phyloP scores from a whole-genome alignment of 2,888 invertebrate genomes.

The Gnatocerus cornutus region DNA sequence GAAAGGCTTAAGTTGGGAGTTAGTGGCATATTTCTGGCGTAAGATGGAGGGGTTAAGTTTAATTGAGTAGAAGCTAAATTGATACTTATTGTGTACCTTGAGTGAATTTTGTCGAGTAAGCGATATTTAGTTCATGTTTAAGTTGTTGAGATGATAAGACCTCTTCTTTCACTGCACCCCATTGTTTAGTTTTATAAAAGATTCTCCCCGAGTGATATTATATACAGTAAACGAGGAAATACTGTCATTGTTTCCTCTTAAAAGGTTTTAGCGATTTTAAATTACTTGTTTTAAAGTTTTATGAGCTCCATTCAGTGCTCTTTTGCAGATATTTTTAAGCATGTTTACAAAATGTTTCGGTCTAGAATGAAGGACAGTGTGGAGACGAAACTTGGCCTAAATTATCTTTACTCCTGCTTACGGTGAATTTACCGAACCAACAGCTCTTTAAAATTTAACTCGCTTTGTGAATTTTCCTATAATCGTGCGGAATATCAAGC shows the following conservation, averaged over 20 bases:
- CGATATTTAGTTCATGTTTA: conserved; percentile 46
- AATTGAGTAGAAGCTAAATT: conserved; percentile 47
- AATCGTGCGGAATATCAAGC: conserved; percentile 40
- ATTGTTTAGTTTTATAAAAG: conserved; percentile 42
- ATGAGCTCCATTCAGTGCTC: conserved; percentile 52
- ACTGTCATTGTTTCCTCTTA: conserved; percentile 55
- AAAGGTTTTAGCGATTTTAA: conserved; percentile 54
- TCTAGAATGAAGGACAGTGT: conserved; percentile 18
- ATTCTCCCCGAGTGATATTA: conserved; percentile 37
- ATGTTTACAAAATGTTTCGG: conserved; percentile 32
- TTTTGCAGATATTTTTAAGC: conserved; percentile 37
- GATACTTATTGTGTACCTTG: conserved; percentile 47
- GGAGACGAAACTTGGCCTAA: conserved; percentile 3
- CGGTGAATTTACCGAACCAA: neutral
- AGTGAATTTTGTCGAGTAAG: conserved; percentile 40
- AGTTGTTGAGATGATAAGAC: conserved; percentile 40
- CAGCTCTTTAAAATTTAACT: conserved; percentile 7
- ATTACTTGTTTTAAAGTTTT: conserved; percentile 56
- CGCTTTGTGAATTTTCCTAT: conserved; percentile 37
- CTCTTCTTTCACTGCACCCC: conserved; percentile 33
- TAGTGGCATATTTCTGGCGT: conserved; percentile 40
- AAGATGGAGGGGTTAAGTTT: conserved; percentile 40
- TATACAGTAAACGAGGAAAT: conserved; percentile 53
- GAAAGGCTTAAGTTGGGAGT: conserved; percentile 32
- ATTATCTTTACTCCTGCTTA: conserved; percentile 8